Evolutionary conservation across 1,140 invertebrate species (phyloP), one percentile per base, ranked within the genome.

Genomic region (Monochamus saltuarius): DNA sequence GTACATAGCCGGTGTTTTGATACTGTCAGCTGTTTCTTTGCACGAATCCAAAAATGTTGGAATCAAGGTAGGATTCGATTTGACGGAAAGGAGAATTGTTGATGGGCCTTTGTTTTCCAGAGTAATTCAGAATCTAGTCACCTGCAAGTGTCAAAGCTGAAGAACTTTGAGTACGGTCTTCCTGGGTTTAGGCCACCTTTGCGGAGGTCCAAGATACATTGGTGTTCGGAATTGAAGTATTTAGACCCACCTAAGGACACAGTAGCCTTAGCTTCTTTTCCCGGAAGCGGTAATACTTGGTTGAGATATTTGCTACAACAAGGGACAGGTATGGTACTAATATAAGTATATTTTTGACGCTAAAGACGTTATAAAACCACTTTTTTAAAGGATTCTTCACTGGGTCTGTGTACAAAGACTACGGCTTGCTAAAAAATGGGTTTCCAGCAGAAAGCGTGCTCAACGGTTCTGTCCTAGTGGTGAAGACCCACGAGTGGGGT

Each of bases 201-300:
- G 9, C 62, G 73, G 3, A 69, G 72, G 14, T 68, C 73, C 1
- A 68, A 75, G 13, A 75, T 82, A n/a, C 75, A 78, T 52, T 83
- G 81, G 78, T 82, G 81, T 66, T 73, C 77, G 14, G 75, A 77
- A 0, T 67, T 82, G 34, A 74, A 73, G 38, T 82, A 75, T 59
- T 49, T 74, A 0, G 61, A 78, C 4, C 68, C 74, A 0, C 71
- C 77, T 2, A 64, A 61, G 17, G 70, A 77, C 13, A 74, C 79
- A 0, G 75, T 85, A 0, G 89, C 88, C 1, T 74, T 91, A 19
- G 88, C 84, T 1, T 89, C 87, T 2, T 89, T 89, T 71, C 89
- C 89, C 8, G 89, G 89, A 4, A 90, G 88, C 68, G 89, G 89
- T 0, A 91, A 91, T 69, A 91, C 89, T 4, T 91, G 89, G 89